phyloP scores from a whole-genome alignment of 2,888 invertebrate genomes.

The Strigamia maritima region DNA sequence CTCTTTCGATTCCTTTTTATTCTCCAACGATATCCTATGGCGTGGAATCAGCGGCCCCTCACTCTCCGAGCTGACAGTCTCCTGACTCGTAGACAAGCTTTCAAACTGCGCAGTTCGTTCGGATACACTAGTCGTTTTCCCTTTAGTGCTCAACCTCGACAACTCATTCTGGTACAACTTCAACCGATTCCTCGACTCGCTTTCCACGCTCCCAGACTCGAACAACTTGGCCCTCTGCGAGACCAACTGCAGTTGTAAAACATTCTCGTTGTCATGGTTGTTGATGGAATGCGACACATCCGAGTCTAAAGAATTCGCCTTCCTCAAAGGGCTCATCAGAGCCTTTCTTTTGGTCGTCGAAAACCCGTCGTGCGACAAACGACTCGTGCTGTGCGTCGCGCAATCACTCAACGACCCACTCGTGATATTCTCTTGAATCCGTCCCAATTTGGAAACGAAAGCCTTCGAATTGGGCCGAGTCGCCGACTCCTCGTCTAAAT shows the following conservation, averaged over 20 bases:
- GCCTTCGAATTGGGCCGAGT: constrained; percentile 49
- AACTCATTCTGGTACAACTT: constrained; percentile 48
- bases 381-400: constrained; percentile 31
- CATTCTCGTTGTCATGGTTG: constrained; percentile 17
- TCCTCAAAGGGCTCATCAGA: constrained; percentile 43
- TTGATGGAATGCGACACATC: constrained; percentile 30
- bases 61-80: constrained; percentile 40
- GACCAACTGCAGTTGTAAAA: constrained; percentile 62
- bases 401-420: constrained; percentile 44
- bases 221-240: constrained; percentile 71
- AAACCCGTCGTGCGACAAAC: constrained; percentile 45
- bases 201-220: constrained; percentile 63
- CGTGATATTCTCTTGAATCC: constrained; percentile 64
- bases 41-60: constrained; percentile 25
- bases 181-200: constrained; percentile 56
- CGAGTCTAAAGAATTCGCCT: constrained; percentile 41
- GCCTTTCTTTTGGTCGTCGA: constrained; percentile 55
- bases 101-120: constrained; percentile 51
- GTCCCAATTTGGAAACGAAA: constrained; percentile 62
- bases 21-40: not conserved
- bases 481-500: constrained; percentile 38
- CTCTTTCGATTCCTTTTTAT: constrained; percentile 11
- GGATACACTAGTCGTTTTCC: constrained; percentile 50
- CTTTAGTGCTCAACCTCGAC: constrained; percentile 60
- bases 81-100: constrained; percentile 42